Base-by-base conservation (phyloP, 2,888 invertebrate species). In the Capitulum mitella region DNA sequence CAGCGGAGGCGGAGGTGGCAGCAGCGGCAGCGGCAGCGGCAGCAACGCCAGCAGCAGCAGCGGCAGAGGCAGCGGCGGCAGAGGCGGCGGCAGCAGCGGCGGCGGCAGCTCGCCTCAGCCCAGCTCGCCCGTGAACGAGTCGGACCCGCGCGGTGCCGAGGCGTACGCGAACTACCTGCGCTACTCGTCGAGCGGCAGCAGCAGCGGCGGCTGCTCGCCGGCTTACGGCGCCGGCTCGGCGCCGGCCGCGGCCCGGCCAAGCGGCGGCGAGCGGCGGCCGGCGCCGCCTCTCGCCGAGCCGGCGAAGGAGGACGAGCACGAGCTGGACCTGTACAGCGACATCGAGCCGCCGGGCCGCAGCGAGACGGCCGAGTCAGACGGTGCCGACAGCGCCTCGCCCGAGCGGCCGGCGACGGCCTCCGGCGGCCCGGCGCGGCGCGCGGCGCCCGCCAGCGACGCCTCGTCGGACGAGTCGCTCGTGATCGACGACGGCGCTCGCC, bases 261-360 rank as follows among this genome's bases (percentile, higher is more conserved):
- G 29, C 61, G 29, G 29, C 3, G 29, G 1, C 61, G 10, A 22
- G 3, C 29, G 1, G 29, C 61, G 32, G 61, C 61, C 22, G 40
- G 14, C n/a, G 26, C n/a, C 37, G 70, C 22, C 37, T 22, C 46
- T 19, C 46, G 3, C 19, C 3, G 26, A 19, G 16, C 22, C 37
- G 10, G 37, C 74, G 43, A 37, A 19, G 5, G 76, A 76, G 29
- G 40, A 46, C 75, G 76, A 76, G 16, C 3, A 46, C 75, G 76
- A 76, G 16, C 3, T n/a, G 46, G 76, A 76, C 76, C 48, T 76
- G 5, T 76, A 76, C 76, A 76, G 76, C 46, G 76, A 76, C 46
- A 76, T 76, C 32, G 76, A 76, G 76, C 48, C 46, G n/a, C 46
- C 76, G 10, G 29, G 76, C 3, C 8, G 6, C 6, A 46, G 16